phyloP scores from a whole-genome alignment of 2,888 invertebrate species.

The Yponomeuta plumbellus region DNA sequence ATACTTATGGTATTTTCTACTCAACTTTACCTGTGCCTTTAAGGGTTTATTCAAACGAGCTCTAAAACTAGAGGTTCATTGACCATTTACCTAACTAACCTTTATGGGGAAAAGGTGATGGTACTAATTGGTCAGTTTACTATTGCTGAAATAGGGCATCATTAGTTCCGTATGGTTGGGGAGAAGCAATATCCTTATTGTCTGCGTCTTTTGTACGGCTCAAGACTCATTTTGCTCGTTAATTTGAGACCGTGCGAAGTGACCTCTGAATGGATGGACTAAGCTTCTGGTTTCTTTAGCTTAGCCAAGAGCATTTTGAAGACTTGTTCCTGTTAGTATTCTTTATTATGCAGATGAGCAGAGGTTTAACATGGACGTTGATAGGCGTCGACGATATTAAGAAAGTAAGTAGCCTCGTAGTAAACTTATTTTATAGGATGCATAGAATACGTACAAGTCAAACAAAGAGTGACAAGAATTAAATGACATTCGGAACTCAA shows the following conservation, averaged over 20 bases:
- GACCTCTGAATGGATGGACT: not conserved
- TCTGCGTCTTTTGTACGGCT: not conserved
- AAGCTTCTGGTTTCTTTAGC: no score
- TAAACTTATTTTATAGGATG: no score
- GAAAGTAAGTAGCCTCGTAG: no score
- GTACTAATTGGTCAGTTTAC: not conserved
- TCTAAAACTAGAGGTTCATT: not conserved
- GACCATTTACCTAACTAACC: slow-evolving; percentile 3
- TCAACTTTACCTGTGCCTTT: not conserved
- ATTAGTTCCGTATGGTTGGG: not conserved
- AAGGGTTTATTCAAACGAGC: slow-evolving; percentile 1
- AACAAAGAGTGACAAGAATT: no score
- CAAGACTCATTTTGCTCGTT: not conserved
- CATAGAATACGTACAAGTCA: no score
- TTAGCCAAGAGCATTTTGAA: not conserved
- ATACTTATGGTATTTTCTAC: not conserved
- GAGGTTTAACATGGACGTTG: no score
- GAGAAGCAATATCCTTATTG: not conserved
- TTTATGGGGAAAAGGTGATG: slow-evolving; percentile 3
- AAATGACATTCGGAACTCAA: no score
- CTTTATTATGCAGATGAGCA: no score
- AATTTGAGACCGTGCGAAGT: not conserved
- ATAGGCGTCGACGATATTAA: no score
- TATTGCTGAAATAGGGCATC: slow-evolving; percentile 3
- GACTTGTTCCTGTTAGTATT: not conserved